Base-by-base conservation (phyloP, 2,888 invertebrate genomes). In the Ypsolopha sequella region DNA sequence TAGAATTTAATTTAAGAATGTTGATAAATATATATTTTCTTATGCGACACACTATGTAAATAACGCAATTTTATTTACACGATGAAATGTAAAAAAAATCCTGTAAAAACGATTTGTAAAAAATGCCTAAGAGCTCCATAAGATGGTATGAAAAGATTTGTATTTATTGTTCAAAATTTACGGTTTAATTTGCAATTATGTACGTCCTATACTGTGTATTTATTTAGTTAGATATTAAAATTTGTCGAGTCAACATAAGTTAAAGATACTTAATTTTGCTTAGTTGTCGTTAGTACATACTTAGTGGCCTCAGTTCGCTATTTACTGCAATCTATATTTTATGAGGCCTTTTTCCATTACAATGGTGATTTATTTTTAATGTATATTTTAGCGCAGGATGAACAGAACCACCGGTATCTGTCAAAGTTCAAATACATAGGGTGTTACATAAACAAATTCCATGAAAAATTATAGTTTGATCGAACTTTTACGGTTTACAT, bases 31-130 rank as follows among this genome's bases (percentile, higher is more conserved):
- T 56, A 75, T 78, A 76, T 76, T 75, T 76, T 76, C 71, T 64
- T 76, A 76, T 74, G 67, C 65, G 66, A 61, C 69, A 69, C 64
- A 66, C 69, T 62, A 64, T 80, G 80, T 80, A 80, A 70, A 80
- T 79, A 80, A 62, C 68, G 73, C 75, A 74, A 77, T 71, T 65
- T 62, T 76, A 76, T 73, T 73, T 24, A 24, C 24, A 24, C 24
- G 24, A 4, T 4, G 24, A 24, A 24, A 24, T 24, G 24, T 24
- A 24, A 24, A 24, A 24, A 24, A 24, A 24, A 24, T 24, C 24
- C 24, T 24, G 24, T 24, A 24, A 24, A 24, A 24, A 3, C 24
- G 24, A 24, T 24, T 24, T 24, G 24, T 24, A 24, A 24, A 24
- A 24, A 24, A 24, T 24, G 24, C 24, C 24, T 24, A 24, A 24